Percentiles rank a stretch among this genome's conserved stretches.
These are phyloP conservation scores for Papilio machaon DNA, from an alignment of 1,140 invertebrate species.

Conservation along the genomic window DNA sequence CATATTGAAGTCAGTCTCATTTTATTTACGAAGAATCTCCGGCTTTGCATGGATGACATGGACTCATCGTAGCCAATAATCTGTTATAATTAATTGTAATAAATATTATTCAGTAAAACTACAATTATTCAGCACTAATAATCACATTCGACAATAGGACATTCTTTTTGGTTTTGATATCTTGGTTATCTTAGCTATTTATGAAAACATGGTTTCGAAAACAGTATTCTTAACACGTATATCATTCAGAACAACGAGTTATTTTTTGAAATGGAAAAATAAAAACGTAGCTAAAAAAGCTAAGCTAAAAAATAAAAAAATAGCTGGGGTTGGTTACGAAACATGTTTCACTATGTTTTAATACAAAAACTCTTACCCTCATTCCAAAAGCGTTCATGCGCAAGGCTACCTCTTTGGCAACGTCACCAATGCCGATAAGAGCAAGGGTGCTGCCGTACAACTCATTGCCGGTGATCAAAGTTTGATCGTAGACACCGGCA, in stretches of 20 bases:
- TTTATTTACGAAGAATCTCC: neutral
- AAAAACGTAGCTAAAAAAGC: too few relatives aligned
- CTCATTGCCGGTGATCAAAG: slow-evolving; percentile 94
- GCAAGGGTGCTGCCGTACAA: slow-evolving; percentile 95
- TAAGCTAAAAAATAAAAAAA: too few relatives aligned
- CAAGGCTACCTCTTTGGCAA: slow-evolving; percentile 95
- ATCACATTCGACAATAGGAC: neutral
- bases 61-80: neutral
- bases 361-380: slow-evolving; percentile 84
- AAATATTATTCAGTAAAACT: neutral
- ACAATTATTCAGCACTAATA: neutral
- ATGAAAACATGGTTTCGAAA: too few relatives aligned
- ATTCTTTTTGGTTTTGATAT: too few relatives aligned
- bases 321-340: neutral
- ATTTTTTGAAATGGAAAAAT: too few relatives aligned
- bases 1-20: neutral
- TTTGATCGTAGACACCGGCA: slow-evolving; percentile 96
- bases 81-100: neutral
- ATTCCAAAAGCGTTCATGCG: slow-evolving; percentile 98
- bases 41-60: neutral
- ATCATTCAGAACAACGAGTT: too few relatives aligned
- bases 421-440: slow-evolving; percentile 96
- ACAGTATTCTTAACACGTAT: too few relatives aligned
- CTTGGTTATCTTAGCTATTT: too few relatives aligned
- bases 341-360: neutral